Evolutionary conservation across 2,113 vertebrate genomes (phyloP), one percentile per base, ranked within the genome.

Genomic region (Pelusios castaneus): DNA sequence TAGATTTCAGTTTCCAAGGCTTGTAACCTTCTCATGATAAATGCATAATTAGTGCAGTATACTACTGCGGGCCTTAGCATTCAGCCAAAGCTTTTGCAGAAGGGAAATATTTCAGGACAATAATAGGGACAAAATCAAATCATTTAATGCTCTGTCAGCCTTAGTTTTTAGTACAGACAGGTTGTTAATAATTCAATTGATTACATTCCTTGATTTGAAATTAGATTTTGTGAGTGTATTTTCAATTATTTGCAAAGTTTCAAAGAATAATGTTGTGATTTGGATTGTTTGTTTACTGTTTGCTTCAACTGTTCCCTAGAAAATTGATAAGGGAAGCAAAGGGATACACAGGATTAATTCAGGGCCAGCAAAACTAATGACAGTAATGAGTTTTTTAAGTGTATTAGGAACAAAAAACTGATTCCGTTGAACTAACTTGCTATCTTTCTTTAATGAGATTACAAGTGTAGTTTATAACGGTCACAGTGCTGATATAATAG

Each of bases 141-240:
- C 17, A 75, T 79, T 38, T 81, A 3, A 82, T 91, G 89, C 31
- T 13, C n/a, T 91, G 45, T 76, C 91, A 41, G 79, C 80, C 49
- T 85, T 90, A 82, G 21, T 70, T 85, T 60, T 24, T 79, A 17
- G 29, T 63, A 16, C 60, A 81, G 60, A 22, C 47, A 82, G 51
- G 51, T 63, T 63, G 31, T 63, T 63, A 63, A 63, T 14, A 31
- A 63, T 34, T 63, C 16, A 90, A 73, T 76, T 80, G 90, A 82
- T 45, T 81, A 81, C 93, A 93, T 38, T 12, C 60, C 60, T 63
- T n/a, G 58, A 52, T 85, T 79, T 81, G 55, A 93, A 94, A 89
- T 12, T 79, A 21, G 17, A 27, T 87, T 94, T 95, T 89, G 27
- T 49, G 75, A 84, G 85, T 41, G 16, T 56, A 13, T 87, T 80